Base-by-base conservation (phyloP, 2,797 vertebrate species). In the Eulemur rubriventer region DNA sequence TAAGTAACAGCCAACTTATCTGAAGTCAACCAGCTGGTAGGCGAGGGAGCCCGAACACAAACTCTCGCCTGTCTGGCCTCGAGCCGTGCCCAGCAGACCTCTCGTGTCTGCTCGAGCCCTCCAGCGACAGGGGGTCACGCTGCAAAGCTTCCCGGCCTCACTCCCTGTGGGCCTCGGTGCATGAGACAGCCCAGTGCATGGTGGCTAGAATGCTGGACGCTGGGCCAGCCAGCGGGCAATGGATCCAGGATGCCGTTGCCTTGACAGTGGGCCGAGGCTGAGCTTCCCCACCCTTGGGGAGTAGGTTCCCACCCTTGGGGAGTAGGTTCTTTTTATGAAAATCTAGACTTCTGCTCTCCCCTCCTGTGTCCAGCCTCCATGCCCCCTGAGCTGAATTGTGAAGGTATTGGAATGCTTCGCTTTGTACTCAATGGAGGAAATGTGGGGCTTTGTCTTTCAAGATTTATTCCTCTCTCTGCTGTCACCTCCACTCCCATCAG, bases 391-490 rank as follows among this genome's bases (percentile, higher is more conserved):
- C 73, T 82, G 86, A 52, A 86, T 26, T 28, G n/a, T 69, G 67
- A 87, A 85, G 5, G 30, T 35, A 9, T 50, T 41, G 75, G 91
- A 96, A 24, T 70, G 97, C 76, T 76, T 46, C 8, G 76, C 82
- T 96, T 69, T 85, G 41, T 83, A 95, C 85, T 92, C 90, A 95
- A 57, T 3, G 9, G 73, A 96, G 65, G 89, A 78, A 98, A 9
- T 1, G 9, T 12, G 33, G 57, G 38, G 28, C 76, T 98, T 92
- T 95, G 57, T 80, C 92, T 57, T 55, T 30, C 46, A 76, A 35
- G 92, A 98, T 98, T 98, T 96, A 96, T 97, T 97, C 96, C 91
- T 13, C 46, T 76, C 95, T 81, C 87, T 78, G 87, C 70, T 73
- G 91, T 97, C 96, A 59, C 95, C 85, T 95, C 85, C 7, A 50